Conservation (phyloP, 2,797 vertebrate genomes). For the Bryconaethiops microstoma region DNA sequence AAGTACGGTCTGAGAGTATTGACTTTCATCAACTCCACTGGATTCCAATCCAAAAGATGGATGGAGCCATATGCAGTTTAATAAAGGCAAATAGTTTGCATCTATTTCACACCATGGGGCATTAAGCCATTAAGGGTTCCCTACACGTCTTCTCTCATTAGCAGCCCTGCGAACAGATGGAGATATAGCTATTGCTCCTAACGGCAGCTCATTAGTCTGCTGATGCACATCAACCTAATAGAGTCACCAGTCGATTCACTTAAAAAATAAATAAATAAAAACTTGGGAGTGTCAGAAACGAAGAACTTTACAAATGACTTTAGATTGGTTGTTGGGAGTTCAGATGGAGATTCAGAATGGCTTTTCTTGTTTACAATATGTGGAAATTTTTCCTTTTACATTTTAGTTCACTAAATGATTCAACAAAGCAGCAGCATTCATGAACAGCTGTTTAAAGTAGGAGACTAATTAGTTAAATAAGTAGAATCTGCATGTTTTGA, state of each 20-base stretch:
- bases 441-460: too few relatives aligned
- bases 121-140: neutral
- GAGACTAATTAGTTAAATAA: too few relatives aligned
- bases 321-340: neutral
- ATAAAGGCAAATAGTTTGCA: neutral
- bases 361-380: neutral
- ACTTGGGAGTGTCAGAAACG: neutral
- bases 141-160: slow-evolving; percentile 32
- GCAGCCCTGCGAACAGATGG: slow-evolving; percentile 8
- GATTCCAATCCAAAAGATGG: neutral
- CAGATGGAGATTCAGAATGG: neutral
- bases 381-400: neutral
- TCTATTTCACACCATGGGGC: slow-evolving; percentile 30
- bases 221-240: slow-evolving; percentile 41
- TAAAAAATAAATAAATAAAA: neutral
- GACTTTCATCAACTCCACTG: slow-evolving; percentile 9
- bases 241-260: slow-evolving; percentile 6
- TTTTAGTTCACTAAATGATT: neutral
- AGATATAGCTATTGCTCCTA: neutral
- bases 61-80: slow-evolving; percentile 11
- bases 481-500: too few relatives aligned
- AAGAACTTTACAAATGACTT: neutral
- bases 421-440: too few relatives aligned
- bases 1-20: neutral
- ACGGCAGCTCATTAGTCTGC: slow-evolving; percentile 38